Conservation (phyloP, 2,113 vertebrate genomes). For the Cyrtonyx montezumae region DNA sequence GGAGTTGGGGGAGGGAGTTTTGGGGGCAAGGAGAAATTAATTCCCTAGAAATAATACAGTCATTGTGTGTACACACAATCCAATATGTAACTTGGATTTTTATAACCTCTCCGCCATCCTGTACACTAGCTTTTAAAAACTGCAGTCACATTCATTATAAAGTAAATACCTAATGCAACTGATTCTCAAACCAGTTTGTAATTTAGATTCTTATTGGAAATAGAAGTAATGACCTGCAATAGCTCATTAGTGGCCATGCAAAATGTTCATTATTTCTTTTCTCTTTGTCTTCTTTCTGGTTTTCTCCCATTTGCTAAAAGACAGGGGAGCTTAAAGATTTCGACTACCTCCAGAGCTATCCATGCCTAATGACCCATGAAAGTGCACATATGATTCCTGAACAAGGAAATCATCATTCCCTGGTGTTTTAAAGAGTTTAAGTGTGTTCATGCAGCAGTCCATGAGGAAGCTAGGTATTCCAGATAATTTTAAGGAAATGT, state of each 20-base stretch:
- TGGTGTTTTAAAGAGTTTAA: conserved; percentile 16
- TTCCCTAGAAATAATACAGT: conserved; percentile 50
- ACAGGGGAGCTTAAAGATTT: conserved; percentile 29
- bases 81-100: conserved; percentile 30
- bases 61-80: conserved; percentile 53
- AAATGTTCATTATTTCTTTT: conserved; percentile 28
- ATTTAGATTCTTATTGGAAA: conserved; percentile 59
- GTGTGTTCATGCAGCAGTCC: neutral
- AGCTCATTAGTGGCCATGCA: conserved; percentile 38
- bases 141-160: conserved; percentile 36
- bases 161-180: conserved; percentile 29
- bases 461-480: neutral
- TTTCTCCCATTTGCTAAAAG: conserved; percentile 10
- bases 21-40: neutral
- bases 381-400: neutral
- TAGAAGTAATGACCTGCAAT: conserved; percentile 39
- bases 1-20: neutral
- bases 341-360: conserved; percentile 39
- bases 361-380: conserved; percentile 26
- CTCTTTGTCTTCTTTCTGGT: neutral
- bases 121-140: conserved; percentile 18
- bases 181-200: conserved; percentile 46
- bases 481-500: neutral
- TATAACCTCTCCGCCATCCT: conserved; percentile 35
- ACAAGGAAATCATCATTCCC: conserved; percentile 22